Evolutionary conservation across 2,797 vertebrate species (phyloP).

Genomic region (Potorous gilbertii): DNA sequence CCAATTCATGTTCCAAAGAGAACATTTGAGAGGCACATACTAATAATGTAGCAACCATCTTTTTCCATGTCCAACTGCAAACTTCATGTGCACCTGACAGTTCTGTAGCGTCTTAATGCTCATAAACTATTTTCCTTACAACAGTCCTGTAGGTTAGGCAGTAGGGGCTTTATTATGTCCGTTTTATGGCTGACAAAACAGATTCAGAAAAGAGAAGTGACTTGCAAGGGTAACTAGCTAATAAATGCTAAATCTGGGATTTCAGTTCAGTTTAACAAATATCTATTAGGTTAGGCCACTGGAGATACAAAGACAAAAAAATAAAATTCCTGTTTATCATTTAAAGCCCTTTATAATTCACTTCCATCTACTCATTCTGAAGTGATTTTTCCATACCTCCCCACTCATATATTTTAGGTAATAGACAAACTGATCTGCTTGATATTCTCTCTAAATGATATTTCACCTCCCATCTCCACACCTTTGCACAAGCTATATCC

Average conservation of each 20-base stretch:
- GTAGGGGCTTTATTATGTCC: not conserved
- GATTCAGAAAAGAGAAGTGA: not conserved
- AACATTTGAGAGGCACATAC: not conserved
- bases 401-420: not conserved
- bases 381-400: not conserved
- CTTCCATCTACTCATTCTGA: not conserved
- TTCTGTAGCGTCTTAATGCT: not conserved
- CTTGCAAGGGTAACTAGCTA: not conserved
- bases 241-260: not conserved
- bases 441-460: not conserved
- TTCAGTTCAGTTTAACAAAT: not conserved
- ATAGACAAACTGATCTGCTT: not conserved
- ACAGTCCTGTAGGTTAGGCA: not conserved
- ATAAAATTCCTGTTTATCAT: not conserved
- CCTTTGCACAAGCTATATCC: not conserved
- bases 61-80: not conserved
- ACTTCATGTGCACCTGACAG: not conserved
- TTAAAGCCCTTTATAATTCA: not conserved
- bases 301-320: not conserved
- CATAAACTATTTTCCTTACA: not conserved
- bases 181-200: not conserved
- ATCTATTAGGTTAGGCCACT: not conserved
- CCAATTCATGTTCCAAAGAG: not conserved
- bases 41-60: not conserved
- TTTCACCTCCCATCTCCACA: not conserved